A percentile compares a stretch with the other conserved stretches of the same genome.
Evolutionary conservation across 2,888 invertebrate genomes (phyloP).

Genomic region (Hipparchia semele): DNA sequence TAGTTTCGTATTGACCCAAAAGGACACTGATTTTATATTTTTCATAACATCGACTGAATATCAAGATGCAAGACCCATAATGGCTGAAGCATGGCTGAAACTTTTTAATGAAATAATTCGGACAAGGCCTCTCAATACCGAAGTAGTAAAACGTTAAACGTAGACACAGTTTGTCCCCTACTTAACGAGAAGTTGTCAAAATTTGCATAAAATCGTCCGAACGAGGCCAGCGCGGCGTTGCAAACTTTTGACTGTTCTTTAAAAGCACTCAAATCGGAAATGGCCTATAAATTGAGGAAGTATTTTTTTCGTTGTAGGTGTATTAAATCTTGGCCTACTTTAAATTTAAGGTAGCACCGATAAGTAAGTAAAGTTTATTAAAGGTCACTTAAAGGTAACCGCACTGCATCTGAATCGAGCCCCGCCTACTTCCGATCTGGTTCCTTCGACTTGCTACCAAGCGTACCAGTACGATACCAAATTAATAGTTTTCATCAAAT

Average conservation of each 20-base stretch:
- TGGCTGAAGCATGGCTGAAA: slow-evolving; percentile 7
- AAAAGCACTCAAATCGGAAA: slow-evolving; percentile 76
- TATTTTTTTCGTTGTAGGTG: slow-evolving; percentile 47
- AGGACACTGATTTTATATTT: background rate
- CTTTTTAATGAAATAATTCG: slow-evolving; percentile 38
- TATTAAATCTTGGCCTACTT: background rate
- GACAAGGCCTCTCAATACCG: slow-evolving; percentile 43
- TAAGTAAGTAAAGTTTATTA: background rate
- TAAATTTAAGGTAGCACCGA: background rate
- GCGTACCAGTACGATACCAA: no score
- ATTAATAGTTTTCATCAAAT: no score
- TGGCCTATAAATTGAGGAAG: slow-evolving; percentile 70
- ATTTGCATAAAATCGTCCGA: slow-evolving; percentile 78
- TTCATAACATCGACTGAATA: background rate
- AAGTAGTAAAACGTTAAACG: slow-evolving; percentile 65
- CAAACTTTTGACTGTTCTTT: slow-evolving; percentile 72
- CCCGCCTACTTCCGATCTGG: no score
- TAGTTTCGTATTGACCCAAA: background rate
- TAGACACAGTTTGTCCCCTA: slow-evolving; percentile 66
- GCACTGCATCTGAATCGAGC: no score
- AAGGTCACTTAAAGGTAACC: background rate
- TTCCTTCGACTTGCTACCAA: no score
- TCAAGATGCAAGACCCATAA: slow-evolving; percentile 13
- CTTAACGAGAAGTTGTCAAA: slow-evolving; percentile 64
- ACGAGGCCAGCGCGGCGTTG: slow-evolving; percentile 57